Conservation (phyloP, 30 jellyfish, hydroid and myxozoan species). For the Aurelia aurita region DNA sequence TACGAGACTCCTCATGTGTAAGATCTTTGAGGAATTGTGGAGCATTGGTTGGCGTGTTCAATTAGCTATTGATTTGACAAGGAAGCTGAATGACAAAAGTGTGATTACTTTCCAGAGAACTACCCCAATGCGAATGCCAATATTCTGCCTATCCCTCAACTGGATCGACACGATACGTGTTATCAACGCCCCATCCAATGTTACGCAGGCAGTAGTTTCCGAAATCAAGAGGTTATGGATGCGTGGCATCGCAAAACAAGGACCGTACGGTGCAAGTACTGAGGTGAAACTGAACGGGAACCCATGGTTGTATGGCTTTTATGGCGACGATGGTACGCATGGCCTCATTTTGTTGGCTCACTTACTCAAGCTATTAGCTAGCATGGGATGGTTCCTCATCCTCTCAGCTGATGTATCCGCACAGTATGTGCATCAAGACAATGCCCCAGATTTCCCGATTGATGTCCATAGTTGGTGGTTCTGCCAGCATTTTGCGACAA, state of each 20-base stretch:
- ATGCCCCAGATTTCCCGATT: slow-evolving; percentile 60
- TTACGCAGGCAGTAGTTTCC: slow-evolving; percentile 7
- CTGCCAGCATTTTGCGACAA: background rate
- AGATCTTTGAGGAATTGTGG: slow-evolving; percentile 43
- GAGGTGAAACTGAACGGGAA: slow-evolving; percentile 50
- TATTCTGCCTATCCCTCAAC: slow-evolving; percentile 47
- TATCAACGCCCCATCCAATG: slow-evolving; percentile 63
- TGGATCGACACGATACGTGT: slow-evolving; percentile 38
- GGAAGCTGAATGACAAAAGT: slow-evolving; percentile 38
- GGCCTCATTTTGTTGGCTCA: slow-evolving; percentile 45
- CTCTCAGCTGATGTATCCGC: slow-evolving; percentile 81
- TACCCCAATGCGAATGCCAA: slow-evolving; percentile 33
- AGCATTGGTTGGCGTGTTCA: slow-evolving; percentile 53
- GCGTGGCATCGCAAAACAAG: slow-evolving; percentile 25
- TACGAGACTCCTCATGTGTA: slow-evolving; percentile 35
- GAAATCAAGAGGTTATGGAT: slow-evolving; percentile 41
- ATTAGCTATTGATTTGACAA: slow-evolving; percentile 57
- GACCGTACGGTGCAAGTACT: background rate
- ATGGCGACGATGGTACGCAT: slow-evolving; percentile 55
- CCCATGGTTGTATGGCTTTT: slow-evolving; percentile 43
- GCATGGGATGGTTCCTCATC: slow-evolving; percentile 65
- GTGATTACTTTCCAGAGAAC: slow-evolving; percentile 37
- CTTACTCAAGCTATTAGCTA: slow-evolving; percentile 21
- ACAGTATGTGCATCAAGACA: slow-evolving; percentile 41
- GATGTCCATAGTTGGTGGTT: slow-evolving; percentile 82